Percentiles rank a stretch among this genome's conserved stretches.
These are phyloP conservation scores for Pseudanteris insignis DNA, from an alignment of 2,888 invertebrate species.

Conservation along the genomic window DNA sequence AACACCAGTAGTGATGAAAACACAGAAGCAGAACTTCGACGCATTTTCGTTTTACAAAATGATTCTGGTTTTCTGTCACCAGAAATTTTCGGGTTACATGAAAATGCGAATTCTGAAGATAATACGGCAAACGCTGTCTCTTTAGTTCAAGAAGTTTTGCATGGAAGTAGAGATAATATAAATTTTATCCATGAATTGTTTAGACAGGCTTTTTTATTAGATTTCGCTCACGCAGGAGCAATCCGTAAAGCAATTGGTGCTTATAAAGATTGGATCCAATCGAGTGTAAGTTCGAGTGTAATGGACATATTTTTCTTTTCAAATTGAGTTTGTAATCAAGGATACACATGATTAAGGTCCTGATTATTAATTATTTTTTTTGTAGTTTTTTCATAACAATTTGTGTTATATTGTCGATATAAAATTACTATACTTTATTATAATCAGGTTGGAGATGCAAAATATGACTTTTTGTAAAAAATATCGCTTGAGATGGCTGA, in stretches of 20 bases:
- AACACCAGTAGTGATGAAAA: slow-evolving; percentile 64
- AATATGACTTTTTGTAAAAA: no score
- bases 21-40: slow-evolving; percentile 62
- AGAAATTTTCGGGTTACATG: slow-evolving; percentile 53
- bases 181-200: slow-evolving; percentile 95
- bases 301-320: no score
- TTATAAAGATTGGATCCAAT: slow-evolving; percentile 95
- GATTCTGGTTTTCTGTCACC: slow-evolving; percentile 57
- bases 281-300: slow-evolving; percentile 76
- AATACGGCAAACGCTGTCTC: slow-evolving; percentile 68
- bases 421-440: no score
- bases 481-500: no score
- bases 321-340: no score
- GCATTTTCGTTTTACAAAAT: slow-evolving; percentile 65
- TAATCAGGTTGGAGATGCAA: no score
- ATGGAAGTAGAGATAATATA: slow-evolving; percentile 87
- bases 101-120: slow-evolving; percentile 58
- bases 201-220: slow-evolving; percentile 90
- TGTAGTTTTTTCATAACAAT: no score
- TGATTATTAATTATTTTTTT: no score
- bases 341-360: no score
- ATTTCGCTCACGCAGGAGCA: slow-evolving; percentile 87
- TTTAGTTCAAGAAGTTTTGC: slow-evolving; percentile 88
- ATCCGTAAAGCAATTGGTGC: slow-evolving; percentile 89
- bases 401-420: no score